Evolutionary conservation across 2,888 invertebrate genomes (phyloP).

Genomic region (Eupithecia vulgata): DNA sequence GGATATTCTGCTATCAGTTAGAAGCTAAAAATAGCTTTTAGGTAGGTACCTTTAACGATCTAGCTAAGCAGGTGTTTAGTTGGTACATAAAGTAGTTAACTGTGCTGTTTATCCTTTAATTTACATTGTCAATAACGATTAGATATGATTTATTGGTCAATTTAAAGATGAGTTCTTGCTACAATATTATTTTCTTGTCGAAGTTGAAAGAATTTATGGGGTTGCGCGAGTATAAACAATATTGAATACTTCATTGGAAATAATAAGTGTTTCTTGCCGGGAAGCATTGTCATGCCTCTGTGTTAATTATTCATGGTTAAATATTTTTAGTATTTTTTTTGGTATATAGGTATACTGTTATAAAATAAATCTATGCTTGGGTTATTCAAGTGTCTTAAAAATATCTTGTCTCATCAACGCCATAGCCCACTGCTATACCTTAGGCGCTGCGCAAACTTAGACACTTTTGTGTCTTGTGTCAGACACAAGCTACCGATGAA

Average conservation of each 20-base stretch:
- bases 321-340: neutral
- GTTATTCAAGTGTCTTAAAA: neutral
- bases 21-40: neutral
- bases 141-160: conserved; percentile 47
- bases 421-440: neutral
- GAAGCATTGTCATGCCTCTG: neutral
- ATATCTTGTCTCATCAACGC: neutral
- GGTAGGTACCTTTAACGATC: neutral
- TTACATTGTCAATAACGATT: conserved; percentile 41
- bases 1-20: neutral
- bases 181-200: conserved; percentile 6
- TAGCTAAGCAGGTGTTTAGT: conserved; percentile 25
- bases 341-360: neutral
- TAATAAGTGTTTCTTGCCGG: neutral
- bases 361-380: neutral
- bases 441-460: too few species aligned
- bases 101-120: conserved; percentile 30
- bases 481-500: too few species aligned
- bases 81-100: conserved; percentile 22
- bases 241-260: neutral
- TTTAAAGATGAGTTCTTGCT: conserved; percentile 34
- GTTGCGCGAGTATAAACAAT: neutral
- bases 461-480: too few species aligned
- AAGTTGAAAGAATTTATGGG: neutral
- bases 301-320: neutral